These are phyloP conservation scores for Engraulis encrasicolus DNA, from an alignment of 2,113 vertebrate species.

Conservation along the genomic window DNA sequence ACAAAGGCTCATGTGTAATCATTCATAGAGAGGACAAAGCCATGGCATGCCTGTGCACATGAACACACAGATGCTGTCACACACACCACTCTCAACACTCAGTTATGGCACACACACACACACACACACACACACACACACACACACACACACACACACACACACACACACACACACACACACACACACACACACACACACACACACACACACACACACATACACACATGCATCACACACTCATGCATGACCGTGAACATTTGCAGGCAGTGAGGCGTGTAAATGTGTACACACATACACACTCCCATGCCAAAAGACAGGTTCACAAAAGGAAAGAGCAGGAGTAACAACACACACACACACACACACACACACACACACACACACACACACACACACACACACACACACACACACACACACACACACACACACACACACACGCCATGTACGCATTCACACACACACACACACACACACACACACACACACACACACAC, in stretches of 20 bases:
- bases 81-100: too few species aligned
- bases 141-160: neutral
- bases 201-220: too few species aligned
- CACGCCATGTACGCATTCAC: too few species aligned
- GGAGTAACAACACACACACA: neutral
- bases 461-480: neutral
- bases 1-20: too few species aligned
- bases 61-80: too few species aligned
- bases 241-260: neutral
- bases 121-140: slow-evolving; percentile 6
- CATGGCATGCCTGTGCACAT: too few species aligned
- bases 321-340: neutral
- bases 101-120: slow-evolving; percentile 37
- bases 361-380: slow-evolving; percentile 7
- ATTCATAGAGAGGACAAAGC: too few species aligned
- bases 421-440: neutral
- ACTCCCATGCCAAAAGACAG: neutral
- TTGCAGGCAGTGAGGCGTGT: neutral
- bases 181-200: neutral
- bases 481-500: neutral
- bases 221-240: neutral
- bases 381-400: neutral
- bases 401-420: neutral
- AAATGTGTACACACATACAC: neutral
- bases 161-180: neutral